These are phyloP conservation scores for Neolamprologus cancellatus DNA, from an alignment of 2,113 vertebrate species.

Conservation along the genomic window DNA sequence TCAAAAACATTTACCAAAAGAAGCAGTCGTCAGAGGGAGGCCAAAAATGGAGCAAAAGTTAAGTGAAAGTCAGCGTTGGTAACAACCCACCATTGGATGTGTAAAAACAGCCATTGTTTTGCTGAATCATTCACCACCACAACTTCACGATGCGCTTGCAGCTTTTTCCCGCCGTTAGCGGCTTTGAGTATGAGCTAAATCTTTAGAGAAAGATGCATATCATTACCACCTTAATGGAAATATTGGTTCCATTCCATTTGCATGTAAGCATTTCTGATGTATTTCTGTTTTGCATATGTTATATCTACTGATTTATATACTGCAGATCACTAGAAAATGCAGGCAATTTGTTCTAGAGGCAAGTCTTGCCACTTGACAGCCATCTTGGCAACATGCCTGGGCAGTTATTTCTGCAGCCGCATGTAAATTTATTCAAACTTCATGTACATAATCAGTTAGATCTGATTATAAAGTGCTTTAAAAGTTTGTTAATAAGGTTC, in stretches of 20 bases:
- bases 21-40: background rate
- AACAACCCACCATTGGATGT: background rate
- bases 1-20: background rate
- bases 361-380: background rate
- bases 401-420: background rate
- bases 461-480: background rate
- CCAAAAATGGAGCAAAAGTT: background rate
- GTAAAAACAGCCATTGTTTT: background rate
- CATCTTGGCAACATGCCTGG: background rate
- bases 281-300: background rate
- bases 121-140: background rate
- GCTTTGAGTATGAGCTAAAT: background rate
- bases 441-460: background rate
- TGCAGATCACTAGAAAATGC: background rate
- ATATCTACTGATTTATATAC: background rate
- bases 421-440: background rate
- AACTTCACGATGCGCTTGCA: rapidly evolving
- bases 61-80: background rate
- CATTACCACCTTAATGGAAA: background rate
- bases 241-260: background rate
- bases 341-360: background rate
- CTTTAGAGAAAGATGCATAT: background rate
- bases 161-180: background rate
- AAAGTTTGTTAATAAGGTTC: background rate
- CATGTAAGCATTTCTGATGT: background rate